Percentiles rank a stretch among this genome's conserved stretches.
Conservation (phyloP, 2,797 vertebrate species). For the Ctenochaetus hawaiiensis region DNA sequence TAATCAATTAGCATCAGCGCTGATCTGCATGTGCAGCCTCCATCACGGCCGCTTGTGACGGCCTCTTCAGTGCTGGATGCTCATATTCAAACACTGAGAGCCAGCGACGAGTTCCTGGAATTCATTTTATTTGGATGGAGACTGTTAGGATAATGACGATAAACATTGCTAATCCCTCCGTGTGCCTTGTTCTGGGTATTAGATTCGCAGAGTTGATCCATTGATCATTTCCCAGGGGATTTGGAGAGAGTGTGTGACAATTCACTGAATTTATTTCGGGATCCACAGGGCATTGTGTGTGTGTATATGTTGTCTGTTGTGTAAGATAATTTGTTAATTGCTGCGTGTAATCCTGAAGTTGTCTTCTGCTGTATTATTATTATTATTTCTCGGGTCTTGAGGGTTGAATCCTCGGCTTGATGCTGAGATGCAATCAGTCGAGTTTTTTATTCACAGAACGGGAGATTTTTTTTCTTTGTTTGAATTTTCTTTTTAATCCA, state of each 20-base stretch:
- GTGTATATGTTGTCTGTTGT: slow-evolving; percentile 51
- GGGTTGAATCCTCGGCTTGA: slow-evolving; percentile 25
- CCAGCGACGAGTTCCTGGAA: slow-evolving; percentile 53
- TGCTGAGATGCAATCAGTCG: slow-evolving; percentile 36
- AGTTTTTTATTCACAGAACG: slow-evolving; percentile 12
- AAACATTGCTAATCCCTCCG: slow-evolving; percentile 76
- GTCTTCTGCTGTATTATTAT: slow-evolving; percentile 39
- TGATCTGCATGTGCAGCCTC: slow-evolving; percentile 56
- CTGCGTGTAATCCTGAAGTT: slow-evolving; percentile 49
- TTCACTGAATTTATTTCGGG: slow-evolving; percentile 51
- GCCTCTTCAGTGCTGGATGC: slow-evolving; percentile 7
- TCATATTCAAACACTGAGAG: slow-evolving; percentile 18
- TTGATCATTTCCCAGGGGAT: slow-evolving; percentile 70
- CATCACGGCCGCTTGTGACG: slow-evolving; percentile 43
- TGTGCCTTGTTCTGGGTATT: slow-evolving; percentile 60
- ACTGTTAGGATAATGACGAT: slow-evolving; percentile 74
- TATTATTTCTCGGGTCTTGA: slow-evolving; percentile 24
- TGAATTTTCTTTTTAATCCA: slow-evolving; percentile 3
- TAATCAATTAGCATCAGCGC: slow-evolving; percentile 62
- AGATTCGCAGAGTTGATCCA: slow-evolving; percentile 68
- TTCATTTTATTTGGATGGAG: slow-evolving; percentile 64
- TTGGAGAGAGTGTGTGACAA: slow-evolving; percentile 43
- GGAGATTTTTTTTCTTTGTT: neutral
- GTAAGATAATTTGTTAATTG: slow-evolving; percentile 57
- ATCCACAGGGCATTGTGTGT: slow-evolving; percentile 45